Percentiles rank a stretch among this genome's conserved stretches.
Conservation (phyloP, 2,888 invertebrate genomes). For the Drosophila mimetica region DNA sequence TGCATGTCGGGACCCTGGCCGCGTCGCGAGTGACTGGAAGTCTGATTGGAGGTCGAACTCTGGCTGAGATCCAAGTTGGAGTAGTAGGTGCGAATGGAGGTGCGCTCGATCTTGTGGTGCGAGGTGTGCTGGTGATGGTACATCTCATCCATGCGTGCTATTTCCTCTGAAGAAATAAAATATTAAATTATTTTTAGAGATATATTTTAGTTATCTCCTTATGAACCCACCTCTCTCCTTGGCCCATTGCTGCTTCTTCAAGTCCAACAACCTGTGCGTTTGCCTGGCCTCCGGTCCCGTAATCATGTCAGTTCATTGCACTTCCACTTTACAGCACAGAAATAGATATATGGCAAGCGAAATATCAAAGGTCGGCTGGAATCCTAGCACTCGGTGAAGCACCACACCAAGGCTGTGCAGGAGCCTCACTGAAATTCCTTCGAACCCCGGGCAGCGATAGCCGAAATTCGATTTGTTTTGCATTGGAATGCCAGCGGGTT, state of each 20-base stretch:
- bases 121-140: conserved; percentile 87
- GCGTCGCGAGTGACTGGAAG: conserved; percentile 52
- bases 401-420: conserved; percentile 63
- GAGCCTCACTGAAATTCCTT: conserved; percentile 57
- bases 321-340: conserved; percentile 31
- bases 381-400: conserved; percentile 34
- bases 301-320: conserved; percentile 79
- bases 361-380: conserved; percentile 15
- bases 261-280: conserved; percentile 89
- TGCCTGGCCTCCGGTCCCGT: conserved; percentile 81
- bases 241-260: conserved; percentile 97
- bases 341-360: background rate
- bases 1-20: conserved; percentile 40
- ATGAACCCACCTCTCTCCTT: conserved; percentile 91
- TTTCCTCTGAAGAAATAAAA: conserved; percentile 88
- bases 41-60: conserved; percentile 62
- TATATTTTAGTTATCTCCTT: background rate
- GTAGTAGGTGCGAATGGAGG: conserved; percentile 84
- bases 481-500: conserved; percentile 72
- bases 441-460: conserved; percentile 42
- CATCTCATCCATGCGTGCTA: conserved; percentile 90
- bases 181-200: background rate
- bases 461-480: conserved; percentile 66
- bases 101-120: conserved; percentile 84
- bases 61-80: conserved; percentile 83